Evolutionary conservation across 2,888 invertebrate genomes (phyloP).

Genomic region (Thereva unica): DNA sequence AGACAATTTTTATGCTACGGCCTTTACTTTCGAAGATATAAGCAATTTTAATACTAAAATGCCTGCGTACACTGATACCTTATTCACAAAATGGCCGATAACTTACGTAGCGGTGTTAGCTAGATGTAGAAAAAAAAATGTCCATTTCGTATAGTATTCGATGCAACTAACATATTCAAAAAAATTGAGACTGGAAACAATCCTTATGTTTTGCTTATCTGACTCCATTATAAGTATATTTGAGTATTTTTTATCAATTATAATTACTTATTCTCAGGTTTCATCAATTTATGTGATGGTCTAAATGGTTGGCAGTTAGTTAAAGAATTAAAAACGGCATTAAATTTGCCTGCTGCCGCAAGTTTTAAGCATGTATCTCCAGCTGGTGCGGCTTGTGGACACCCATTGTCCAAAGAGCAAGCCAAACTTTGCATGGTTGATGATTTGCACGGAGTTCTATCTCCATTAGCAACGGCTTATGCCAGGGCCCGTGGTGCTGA

Average conservation of each 20-base stretch:
- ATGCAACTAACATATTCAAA: too few species aligned
- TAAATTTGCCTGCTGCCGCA: slow-evolving; percentile 86
- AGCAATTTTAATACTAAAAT: too few species aligned
- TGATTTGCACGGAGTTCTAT: slow-evolving; percentile 73
- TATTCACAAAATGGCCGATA: too few species aligned
- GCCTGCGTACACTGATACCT: too few species aligned
- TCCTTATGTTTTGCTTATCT: too few species aligned
- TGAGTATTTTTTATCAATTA: background rate
- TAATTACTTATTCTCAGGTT: slow-evolving; percentile 59
- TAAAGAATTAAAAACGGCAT: slow-evolving; percentile 77
- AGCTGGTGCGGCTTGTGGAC: slow-evolving; percentile 92
- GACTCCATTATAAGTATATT: too few species aligned
- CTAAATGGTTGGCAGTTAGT: slow-evolving; percentile 98
- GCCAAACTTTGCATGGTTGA: slow-evolving; percentile 92
- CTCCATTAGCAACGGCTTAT: slow-evolving; percentile 88
- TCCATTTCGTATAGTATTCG: too few species aligned
- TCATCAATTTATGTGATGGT: slow-evolving; percentile 96
- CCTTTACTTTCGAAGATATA: too few species aligned
- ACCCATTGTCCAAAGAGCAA: slow-evolving; percentile 75
- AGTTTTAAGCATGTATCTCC: slow-evolving; percentile 99
- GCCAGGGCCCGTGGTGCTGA: slow-evolving; percentile 96
- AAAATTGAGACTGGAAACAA: too few species aligned
- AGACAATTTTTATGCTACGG: too few species aligned
- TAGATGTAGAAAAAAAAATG: too few species aligned
- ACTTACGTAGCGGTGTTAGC: too few species aligned